phyloP scores from a whole-genome alignment of 2,113 vertebrate species.

The Peucedramus taeniatus region DNA sequence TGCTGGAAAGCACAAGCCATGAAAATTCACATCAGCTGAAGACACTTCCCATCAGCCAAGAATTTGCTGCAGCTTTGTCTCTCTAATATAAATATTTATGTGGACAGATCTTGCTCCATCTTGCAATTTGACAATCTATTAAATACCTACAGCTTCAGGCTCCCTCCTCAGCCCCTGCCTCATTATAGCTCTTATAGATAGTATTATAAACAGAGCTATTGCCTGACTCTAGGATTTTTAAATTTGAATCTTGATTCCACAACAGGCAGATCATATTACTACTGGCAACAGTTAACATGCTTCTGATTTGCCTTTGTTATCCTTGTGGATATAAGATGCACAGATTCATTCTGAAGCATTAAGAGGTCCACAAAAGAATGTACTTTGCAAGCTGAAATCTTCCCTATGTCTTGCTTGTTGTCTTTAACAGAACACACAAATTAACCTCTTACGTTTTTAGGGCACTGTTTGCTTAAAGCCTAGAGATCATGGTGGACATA shows the following conservation, averaged over 20 bases:
- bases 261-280: not conserved
- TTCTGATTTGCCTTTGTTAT: not conserved
- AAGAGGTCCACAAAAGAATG: not conserved
- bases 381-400: not conserved
- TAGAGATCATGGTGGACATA: not conserved
- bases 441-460: not conserved
- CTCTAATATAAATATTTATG: constrained; percentile 44
- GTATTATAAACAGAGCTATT: not conserved
- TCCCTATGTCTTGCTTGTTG: not conserved
- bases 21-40: constrained; percentile 22
- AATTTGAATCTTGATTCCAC: not conserved
- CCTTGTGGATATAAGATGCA: not conserved
- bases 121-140: not conserved
- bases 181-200: not conserved
- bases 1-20: not conserved
- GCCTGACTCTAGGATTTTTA: not conserved
- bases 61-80: not conserved
- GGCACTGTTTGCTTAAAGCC: not conserved
- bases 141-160: not conserved
- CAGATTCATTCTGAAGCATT: not conserved
- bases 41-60: not conserved
- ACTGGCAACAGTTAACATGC: not conserved
- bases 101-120: not conserved
- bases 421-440: not conserved
- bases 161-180: not conserved